Base-by-base conservation (phyloP, 2,888 invertebrate genomes). In the Lymantria monacha region DNA sequence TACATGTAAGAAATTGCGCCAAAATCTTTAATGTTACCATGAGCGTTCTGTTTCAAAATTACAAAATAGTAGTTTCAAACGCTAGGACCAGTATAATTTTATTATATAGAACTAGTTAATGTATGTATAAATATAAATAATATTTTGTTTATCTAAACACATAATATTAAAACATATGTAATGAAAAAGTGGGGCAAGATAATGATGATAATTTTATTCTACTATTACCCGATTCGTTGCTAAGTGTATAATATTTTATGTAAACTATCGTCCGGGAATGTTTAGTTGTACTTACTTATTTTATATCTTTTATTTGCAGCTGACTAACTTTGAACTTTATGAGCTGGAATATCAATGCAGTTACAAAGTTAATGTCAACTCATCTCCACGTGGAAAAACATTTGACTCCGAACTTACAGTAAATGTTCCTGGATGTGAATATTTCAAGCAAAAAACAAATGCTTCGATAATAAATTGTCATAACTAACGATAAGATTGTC, bases 271-370 rank as follows among this genome's bases (percentile, higher is more conserved):
- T n/a, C n/a, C n/a, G n/a, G n/a, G n/a, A n/a, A n/a, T n/a, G n/a
- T n/a, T n/a, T n/a, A n/a, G n/a, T n/a, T n/a, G n/a, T n/a, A n/a
- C n/a, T n/a, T n/a, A n/a, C n/a, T n/a, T n/a, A n/a, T n/a, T n/a
- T n/a, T 22, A 22, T 22, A 12, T 33, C 9, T 40, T 8, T 53
- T 38, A 51, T 69, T 56, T 66, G 50, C 83, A 93, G 93, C 82
- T 83, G 68, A 81, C 89, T 0, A 81, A 86, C 30, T 93, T 92
- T 61, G 93, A 93, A 66, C 80, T 93, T 31, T 92, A 92, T 66
- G 92, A 93, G 66, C 73, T 93, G 47, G 89, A 92, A 49, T 93
- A 93, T 67, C 83, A 88, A 52, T 93, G 93, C 81, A 88, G 85
- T 59, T 93, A 93, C 69, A 78, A 82, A 63, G 91, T 93, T 8